Evolutionary conservation across 2,888 invertebrate species (phyloP), one percentile per base, ranked within the genome.

Genomic region (Eupeodes latifasciatus): DNA sequence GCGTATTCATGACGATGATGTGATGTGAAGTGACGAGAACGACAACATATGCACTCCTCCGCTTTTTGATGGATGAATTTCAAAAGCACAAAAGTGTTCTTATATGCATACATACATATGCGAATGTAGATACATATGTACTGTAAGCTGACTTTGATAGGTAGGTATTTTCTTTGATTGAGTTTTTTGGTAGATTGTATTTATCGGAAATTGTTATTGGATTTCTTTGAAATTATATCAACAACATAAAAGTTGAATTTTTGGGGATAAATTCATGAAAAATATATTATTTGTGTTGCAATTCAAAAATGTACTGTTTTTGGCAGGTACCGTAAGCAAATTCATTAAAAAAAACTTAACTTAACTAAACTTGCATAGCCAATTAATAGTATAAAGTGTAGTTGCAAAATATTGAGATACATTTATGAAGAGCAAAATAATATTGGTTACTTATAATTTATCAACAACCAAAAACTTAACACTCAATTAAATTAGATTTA

Each of bases 1-100:
- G 16, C 40, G 59, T 14, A 79, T 55, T 74, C 76, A 71, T 49
- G 34, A 51, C 53, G 19, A 16, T 40, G 40, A 40, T 9, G 27
- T 27, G 27, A 27, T 27, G 27, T 27, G 27, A 27, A 2, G 27
- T 27, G 34, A 51, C 61, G 19, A 16, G 36, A 51, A 69, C 40
- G 79, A 61, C 44, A 59, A 44, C 59, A 66, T 14, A 40, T 40
- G 40, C 40, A 12, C 67, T 57, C 16, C 44, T 62, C 16, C 40
- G 16, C 5, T 61, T 61, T 61, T 55, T 1, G 34, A 27, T 27
- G 27, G 47, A 4, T 16, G 36, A 40, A 36, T 11, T 81, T 40
- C 11, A 59, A 44, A 27, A 51, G 34, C 16, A 11, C 34, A n/a
- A 44, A 11, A 16, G 40, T 34, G 55, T 16, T 36, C 12, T 3